Conservation (phyloP, 2,797 vertebrate species). For the Microctenopoma stevenorrisi region DNA sequence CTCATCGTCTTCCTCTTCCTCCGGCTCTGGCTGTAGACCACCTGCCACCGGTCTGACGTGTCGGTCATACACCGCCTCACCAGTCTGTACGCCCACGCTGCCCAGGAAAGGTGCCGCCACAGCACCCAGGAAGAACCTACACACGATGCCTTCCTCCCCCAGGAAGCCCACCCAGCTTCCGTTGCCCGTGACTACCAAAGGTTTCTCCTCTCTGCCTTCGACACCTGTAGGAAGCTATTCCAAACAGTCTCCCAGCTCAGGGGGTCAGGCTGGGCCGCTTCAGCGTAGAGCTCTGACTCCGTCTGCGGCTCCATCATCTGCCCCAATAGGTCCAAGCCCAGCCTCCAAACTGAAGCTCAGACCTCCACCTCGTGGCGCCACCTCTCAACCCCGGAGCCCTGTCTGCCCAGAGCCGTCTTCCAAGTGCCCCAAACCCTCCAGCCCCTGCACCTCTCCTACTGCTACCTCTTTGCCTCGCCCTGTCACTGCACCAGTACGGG, state of each 20-base stretch:
- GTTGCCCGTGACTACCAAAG: constrained; percentile 56
- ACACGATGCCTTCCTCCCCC: constrained; percentile 37
- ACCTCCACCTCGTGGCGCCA: constrained; percentile 33
- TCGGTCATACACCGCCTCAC: constrained; percentile 66
- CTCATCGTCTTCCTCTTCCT: constrained; percentile 58
- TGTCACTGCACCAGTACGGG: constrained; percentile 32
- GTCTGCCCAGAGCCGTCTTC: constrained; percentile 82
- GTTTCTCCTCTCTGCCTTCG: constrained; percentile 57
- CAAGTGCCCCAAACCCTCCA: constrained; percentile 76
- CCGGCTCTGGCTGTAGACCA: constrained; percentile 31
- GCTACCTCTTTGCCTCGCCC: constrained; percentile 52
- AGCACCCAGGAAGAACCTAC: constrained; percentile 85
- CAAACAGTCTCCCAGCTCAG: constrained; percentile 39
- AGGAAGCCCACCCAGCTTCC: constrained; percentile 78
- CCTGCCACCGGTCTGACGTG: constrained; percentile 58
- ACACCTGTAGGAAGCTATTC: constrained; percentile 44
- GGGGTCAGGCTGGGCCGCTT: not conserved
- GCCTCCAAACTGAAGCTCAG: constrained; percentile 70
- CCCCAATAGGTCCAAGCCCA: not conserved
- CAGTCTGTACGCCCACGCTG: constrained; percentile 77
- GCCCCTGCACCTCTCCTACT: constrained; percentile 58
- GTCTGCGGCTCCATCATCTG: constrained; percentile 21
- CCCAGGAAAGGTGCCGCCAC: constrained; percentile 81
- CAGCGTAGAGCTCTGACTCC: constrained; percentile 61
- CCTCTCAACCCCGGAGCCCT: constrained; percentile 78